Base-by-base conservation (phyloP, 1,140 invertebrate genomes). In the Conus ventricosus region DNA sequence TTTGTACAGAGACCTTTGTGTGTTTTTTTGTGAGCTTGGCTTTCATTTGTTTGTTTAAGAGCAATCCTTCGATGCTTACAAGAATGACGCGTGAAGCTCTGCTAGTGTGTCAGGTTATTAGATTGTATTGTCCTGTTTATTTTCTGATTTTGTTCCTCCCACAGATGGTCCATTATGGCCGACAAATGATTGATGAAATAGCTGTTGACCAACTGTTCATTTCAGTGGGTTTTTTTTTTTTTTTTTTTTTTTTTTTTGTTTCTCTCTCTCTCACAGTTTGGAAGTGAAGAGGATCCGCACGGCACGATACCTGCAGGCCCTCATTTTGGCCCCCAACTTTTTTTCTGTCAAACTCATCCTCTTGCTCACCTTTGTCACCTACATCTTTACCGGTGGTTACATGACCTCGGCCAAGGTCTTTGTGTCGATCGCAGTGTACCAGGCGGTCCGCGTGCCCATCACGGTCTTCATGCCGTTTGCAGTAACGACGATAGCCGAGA, bases 331-430 rank as follows among this genome's bases (percentile, higher is more conserved):
- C 25, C 92, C 92, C n/a, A 93, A 92, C 87, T 94, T 94, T 91
- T 88, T 91, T 63, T 93, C 93, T 60, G 88, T 90, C 55, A 95
- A 94, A 89, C 75, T 95, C n/a, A 91, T 95, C 55, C 80, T 93
- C 0, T 92, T 92, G 84, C 91, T 94, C 7, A 95, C 93, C 39
- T 93, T 95, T 76, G 20, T 94, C 23, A 84, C 88, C 1, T 92
- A 91, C 89, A 87, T 92, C 3, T 88, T 91, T 39, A 82, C 81
- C 20, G 94, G 92, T 27, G 87, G 90, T 27, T 15, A 39, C 13
- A 85, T 94, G 89, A 91, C 90, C n/a, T 83, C 91, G 55, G 88
- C 87, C 53, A 88, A 78, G 15, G 92, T 93, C n/a, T 93, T 92
- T 85, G 90, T 92, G 15, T 71, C 90, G 39, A 87, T 93, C 23